These are phyloP conservation scores for Drosophila punjabiensis DNA, from an alignment of 1,140 invertebrate genomes.

Conservation along the genomic window DNA sequence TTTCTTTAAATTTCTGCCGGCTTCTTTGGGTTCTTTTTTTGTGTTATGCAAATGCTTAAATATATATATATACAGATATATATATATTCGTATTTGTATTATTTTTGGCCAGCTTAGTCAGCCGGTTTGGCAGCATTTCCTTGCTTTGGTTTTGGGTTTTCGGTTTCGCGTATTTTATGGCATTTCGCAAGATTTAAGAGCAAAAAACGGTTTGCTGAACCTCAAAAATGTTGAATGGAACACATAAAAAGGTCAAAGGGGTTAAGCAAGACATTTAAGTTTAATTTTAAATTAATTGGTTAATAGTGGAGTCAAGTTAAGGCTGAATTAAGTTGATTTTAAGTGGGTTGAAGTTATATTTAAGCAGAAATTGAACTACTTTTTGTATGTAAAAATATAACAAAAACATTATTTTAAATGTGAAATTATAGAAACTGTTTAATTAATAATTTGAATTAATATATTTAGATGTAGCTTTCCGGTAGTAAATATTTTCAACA, in stretches of 20 bases:
- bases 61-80: slow-evolving; percentile 17
- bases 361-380: not conserved
- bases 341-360: not conserved
- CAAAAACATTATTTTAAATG: no score
- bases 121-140: slow-evolving; percentile 81
- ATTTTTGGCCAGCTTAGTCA: slow-evolving; percentile 61
- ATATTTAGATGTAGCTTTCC: fast-evolving
- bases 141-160: slow-evolving; percentile 22
- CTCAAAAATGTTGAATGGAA: slow-evolving; percentile 11
- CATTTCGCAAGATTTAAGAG: slow-evolving; percentile 51
- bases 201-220: slow-evolving; percentile 14
- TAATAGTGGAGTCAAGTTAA: not conserved
- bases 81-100: slow-evolving; percentile 18
- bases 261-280: slow-evolving; percentile 1
- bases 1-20: slow-evolving; percentile 42
- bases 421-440: not conserved
- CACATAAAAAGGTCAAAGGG: slow-evolving; percentile 41
- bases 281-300: slow-evolving; percentile 17
- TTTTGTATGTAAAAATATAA: not conserved
- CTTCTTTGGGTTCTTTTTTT: slow-evolving; percentile 34
- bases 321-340: not conserved
- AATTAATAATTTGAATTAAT: not conserved
- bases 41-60: slow-evolving; percentile 36
- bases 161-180: slow-evolving; percentile 34
- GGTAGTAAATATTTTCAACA: fast-evolving